phyloP scores from a whole-genome alignment of 2,888 invertebrate genomes.

The Tyria jacobaeae region DNA sequence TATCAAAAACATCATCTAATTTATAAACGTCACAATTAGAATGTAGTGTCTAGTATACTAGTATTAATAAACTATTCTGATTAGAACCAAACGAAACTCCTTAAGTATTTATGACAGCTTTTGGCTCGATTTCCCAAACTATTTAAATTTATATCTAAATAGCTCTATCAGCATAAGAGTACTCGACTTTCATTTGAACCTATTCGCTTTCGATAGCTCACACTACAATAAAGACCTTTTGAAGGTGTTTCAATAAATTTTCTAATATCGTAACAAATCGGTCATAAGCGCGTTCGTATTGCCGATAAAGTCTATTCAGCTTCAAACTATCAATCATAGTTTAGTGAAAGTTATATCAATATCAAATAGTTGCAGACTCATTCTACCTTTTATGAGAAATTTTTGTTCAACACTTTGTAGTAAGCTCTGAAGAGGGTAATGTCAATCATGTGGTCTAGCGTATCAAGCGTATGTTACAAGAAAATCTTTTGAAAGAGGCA shows the following conservation, averaged over 20 bases:
- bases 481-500: slow-evolving; percentile 22
- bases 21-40: too few relatives aligned
- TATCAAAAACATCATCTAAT: too few relatives aligned
- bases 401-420: slow-evolving; percentile 59
- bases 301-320: slow-evolving; percentile 74
- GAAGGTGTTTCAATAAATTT: slow-evolving; percentile 53
- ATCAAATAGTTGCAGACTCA: slow-evolving; percentile 78
- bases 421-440: slow-evolving; percentile 56
- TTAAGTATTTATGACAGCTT: neutral
- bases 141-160: neutral
- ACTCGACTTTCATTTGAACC: slow-evolving; percentile 24
- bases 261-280: slow-evolving; percentile 76
- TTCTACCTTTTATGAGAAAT: slow-evolving; percentile 68
- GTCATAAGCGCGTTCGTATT: slow-evolving; percentile 67
- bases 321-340: slow-evolving; percentile 83
- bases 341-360: slow-evolving; percentile 79
- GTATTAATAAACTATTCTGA: neutral
- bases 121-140: neutral
- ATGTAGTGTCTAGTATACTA: too few relatives aligned
- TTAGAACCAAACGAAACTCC: neutral
- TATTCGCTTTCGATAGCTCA: slow-evolving; percentile 25
- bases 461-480: slow-evolving; percentile 36
- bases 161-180: slow-evolving; percentile 7
- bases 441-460: slow-evolving; percentile 59
- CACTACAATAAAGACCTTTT: slow-evolving; percentile 40